A percentile compares a stretch with the other conserved stretches of the same genome.
Evolutionary conservation across 2,113 vertebrate species (phyloP).

Genomic region (Tachuris rubrigastra): DNA sequence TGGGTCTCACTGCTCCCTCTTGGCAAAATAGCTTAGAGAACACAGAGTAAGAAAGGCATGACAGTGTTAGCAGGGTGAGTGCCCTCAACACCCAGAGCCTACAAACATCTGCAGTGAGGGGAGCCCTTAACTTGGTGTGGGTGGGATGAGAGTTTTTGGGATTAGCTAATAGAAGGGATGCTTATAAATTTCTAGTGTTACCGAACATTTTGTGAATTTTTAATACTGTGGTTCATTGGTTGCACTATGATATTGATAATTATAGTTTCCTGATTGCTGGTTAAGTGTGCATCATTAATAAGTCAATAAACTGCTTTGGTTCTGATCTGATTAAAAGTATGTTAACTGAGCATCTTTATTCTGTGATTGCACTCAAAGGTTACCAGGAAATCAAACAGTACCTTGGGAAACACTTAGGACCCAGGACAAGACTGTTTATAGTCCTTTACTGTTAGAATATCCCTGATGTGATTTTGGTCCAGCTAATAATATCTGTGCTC

Average conservation of each 20-base stretch:
- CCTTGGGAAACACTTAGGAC: not conserved
- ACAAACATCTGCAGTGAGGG: fast-evolving
- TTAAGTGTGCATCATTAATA: not conserved
- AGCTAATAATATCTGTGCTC: not conserved
- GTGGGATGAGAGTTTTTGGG: not conserved
- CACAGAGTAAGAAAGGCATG: not conserved
- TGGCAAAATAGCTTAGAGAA: not conserved
- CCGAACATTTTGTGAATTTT: not conserved
- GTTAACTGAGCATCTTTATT: not conserved
- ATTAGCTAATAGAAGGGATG: not conserved
- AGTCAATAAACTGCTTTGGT: not conserved
- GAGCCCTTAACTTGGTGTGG: not conserved
- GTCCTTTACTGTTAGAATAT: not conserved
- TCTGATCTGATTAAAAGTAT: not conserved
- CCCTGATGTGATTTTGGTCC: not conserved
- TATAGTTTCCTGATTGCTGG: not conserved
- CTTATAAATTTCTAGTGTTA: not conserved
- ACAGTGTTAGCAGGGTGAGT: not conserved
- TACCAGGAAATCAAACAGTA: not conserved
- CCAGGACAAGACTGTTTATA: not conserved
- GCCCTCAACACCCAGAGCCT: not conserved
- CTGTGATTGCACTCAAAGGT: not conserved
- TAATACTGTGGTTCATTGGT: not conserved
- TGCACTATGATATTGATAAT: not conserved
- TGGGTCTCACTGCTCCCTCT: not conserved